Conservation (phyloP, 53 echinoderm and acorn worm species). For the Pentamera pediparva region DNA sequence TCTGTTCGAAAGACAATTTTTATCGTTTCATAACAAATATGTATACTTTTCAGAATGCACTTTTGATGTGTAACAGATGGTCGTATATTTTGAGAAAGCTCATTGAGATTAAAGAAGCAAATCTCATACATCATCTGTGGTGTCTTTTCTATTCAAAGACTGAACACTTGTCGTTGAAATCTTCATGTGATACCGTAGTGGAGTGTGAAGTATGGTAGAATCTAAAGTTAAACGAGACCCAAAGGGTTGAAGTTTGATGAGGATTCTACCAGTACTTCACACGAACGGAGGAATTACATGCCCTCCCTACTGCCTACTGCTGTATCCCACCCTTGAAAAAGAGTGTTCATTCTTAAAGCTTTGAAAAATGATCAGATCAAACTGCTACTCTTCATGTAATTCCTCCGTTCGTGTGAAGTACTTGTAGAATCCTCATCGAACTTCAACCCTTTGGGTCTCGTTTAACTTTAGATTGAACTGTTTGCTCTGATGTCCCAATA, state of each 20-base stretch:
- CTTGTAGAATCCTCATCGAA: neutral
- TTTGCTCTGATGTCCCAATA: too few relatives aligned
- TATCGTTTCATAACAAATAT: too few relatives aligned
- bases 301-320: neutral
- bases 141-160: too few relatives aligned
- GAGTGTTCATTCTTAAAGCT: constrained; percentile 11
- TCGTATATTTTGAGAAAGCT: too few relatives aligned
- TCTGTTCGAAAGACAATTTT: too few relatives aligned
- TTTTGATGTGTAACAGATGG: too few relatives aligned
- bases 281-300: constrained; percentile 20
- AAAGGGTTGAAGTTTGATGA: constrained; percentile 7
- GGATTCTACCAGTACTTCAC: constrained; percentile 11
- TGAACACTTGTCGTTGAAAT: constrained; percentile 8
- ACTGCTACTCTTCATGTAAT: constrained; percentile 22
- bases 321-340: neutral
- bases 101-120: too few relatives aligned
- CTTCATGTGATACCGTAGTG: neutral
- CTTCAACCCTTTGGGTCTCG: constrained; percentile 9
- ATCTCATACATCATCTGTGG: too few relatives aligned
- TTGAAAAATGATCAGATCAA: constrained; percentile 8
- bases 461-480: constrained; percentile 16
- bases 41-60: too few relatives aligned
- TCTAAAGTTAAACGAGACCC: constrained; percentile 18
- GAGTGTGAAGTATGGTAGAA: too few relatives aligned
- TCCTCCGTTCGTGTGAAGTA: constrained; percentile 3